Conservation (phyloP, 2,888 invertebrate genomes). For the Monopis laevigella region DNA sequence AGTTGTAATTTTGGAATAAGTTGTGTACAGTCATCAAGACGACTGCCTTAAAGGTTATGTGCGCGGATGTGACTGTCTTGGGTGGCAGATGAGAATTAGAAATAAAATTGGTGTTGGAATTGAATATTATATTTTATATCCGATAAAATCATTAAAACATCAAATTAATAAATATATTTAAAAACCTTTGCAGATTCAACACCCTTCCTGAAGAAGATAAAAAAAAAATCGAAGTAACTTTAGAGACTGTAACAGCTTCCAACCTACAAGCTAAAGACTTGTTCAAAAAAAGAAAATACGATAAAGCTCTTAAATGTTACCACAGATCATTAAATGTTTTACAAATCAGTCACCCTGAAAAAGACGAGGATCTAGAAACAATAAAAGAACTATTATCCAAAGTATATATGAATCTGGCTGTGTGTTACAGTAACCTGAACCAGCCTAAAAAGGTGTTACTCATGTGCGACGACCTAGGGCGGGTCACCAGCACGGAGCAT, state of each 20-base stretch:
- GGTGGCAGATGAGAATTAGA: too few relatives aligned
- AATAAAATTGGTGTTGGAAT: too few relatives aligned
- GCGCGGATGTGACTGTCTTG: too few relatives aligned
- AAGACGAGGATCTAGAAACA: slow-evolving; percentile 27
- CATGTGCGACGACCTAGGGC: slow-evolving; percentile 44
- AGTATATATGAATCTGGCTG: slow-evolving; percentile 40
- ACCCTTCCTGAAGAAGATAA: slow-evolving; percentile 44
- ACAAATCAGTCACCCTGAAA: slow-evolving; percentile 31
- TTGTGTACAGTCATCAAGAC: too few relatives aligned
- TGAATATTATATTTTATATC: too few relatives aligned
- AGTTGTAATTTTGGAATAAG: too few relatives aligned
- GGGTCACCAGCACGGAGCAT: slow-evolving; percentile 33
- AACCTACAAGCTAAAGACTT: slow-evolving; percentile 36
- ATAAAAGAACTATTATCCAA: slow-evolving; percentile 36
- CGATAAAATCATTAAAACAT: too few relatives aligned
- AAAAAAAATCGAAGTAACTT: slow-evolving; percentile 35
- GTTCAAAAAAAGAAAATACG: slow-evolving; percentile 32
- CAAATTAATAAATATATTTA: too few relatives aligned
- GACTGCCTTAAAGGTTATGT: too few relatives aligned
- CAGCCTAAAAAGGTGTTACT: slow-evolving; percentile 43
- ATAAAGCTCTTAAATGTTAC: slow-evolving; percentile 36
- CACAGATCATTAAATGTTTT: slow-evolving; percentile 41
- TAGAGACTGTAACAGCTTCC: slow-evolving; percentile 37
- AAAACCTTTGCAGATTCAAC: slow-evolving; percentile 53
- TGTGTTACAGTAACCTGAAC: slow-evolving; percentile 44